A percentile compares a stretch with the other conserved stretches of the same genome.
These are phyloP conservation scores for Nomia melanderi DNA, from an alignment of 1,140 invertebrate genomes.

Conservation along the genomic window DNA sequence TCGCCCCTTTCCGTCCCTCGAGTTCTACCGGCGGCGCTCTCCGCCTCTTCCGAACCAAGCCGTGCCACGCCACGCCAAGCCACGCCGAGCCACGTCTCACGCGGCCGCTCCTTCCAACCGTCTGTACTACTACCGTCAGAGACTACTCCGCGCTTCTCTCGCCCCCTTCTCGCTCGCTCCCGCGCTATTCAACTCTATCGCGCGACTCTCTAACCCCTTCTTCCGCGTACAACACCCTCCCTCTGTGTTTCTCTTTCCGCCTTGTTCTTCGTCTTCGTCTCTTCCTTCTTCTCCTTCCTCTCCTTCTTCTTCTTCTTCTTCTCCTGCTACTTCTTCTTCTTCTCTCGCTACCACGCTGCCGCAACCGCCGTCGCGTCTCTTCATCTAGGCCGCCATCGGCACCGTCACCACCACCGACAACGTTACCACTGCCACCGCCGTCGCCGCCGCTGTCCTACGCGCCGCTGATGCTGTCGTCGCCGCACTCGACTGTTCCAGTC, in stretches of 20 bases:
- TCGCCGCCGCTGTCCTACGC: not conserved
- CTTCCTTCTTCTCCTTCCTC: too few relatives aligned
- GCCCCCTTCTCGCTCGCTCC: too few relatives aligned
- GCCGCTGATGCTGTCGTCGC: constrained; percentile 30
- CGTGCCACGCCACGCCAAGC: constrained; percentile 5
- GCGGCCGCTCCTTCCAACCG: not conserved
- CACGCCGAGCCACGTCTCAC: too few relatives aligned
- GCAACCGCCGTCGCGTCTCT: constrained; percentile 4
- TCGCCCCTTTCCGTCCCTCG: constrained; percentile 58
- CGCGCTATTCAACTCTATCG: not conserved
- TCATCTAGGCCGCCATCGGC: constrained; percentile 2
- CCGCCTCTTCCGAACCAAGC: too few relatives aligned
- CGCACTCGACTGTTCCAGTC: constrained; percentile 22
- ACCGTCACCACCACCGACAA: not conserved
- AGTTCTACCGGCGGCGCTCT: constrained; percentile 31
- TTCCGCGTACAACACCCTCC: constrained; percentile 9
- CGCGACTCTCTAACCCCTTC: constrained; percentile 29
- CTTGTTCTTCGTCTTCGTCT: too few relatives aligned
- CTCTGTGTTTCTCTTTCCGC: too few relatives aligned
- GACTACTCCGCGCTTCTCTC: not conserved
- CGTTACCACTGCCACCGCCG: not conserved
- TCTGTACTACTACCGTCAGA: not conserved
- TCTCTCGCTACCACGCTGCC: not conserved
- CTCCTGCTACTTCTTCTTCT: too few relatives aligned
- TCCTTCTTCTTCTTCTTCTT: too few relatives aligned